Conservation (phyloP, 2,888 invertebrate species). For the Gymnocheta viridis region DNA sequence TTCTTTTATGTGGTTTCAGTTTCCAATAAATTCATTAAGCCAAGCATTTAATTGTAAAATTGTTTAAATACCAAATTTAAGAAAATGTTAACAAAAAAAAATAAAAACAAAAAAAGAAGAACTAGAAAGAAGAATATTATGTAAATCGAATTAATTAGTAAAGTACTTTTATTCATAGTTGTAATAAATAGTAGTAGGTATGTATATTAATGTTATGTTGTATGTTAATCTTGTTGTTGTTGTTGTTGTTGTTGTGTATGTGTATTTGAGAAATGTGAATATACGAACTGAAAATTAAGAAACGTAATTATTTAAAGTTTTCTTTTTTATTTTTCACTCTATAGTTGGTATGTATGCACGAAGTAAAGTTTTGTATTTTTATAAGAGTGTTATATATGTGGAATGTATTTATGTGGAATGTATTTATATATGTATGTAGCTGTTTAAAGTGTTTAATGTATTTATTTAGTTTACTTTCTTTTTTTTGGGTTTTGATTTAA, state of each 20-base stretch:
- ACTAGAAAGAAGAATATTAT: background rate
- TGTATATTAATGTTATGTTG: background rate
- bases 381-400: conserved; percentile 54
- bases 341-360: conserved; percentile 3
- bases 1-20: background rate
- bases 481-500: conserved; percentile 75
- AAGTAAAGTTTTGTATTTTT: conserved; percentile 43
- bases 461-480: conserved; percentile 61
- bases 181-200: conserved; percentile 25
- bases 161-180: background rate
- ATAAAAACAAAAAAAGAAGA: background rate
- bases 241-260: conserved; percentile 10
- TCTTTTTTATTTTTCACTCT: background rate
- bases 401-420: conserved; percentile 45
- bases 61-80: background rate
- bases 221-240: conserved; percentile 24
- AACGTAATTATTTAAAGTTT: background rate
- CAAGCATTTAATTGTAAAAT: conserved; percentile 42
- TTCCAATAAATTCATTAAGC: conserved; percentile 2
- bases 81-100: background rate
- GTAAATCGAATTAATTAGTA: background rate
- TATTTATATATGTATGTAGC: conserved; percentile 55
- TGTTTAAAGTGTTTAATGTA: conserved; percentile 72
- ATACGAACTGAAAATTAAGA: background rate
- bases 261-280: background rate